phyloP scores from a whole-genome alignment of 2,888 invertebrate genomes.

The Acronicta alni region DNA sequence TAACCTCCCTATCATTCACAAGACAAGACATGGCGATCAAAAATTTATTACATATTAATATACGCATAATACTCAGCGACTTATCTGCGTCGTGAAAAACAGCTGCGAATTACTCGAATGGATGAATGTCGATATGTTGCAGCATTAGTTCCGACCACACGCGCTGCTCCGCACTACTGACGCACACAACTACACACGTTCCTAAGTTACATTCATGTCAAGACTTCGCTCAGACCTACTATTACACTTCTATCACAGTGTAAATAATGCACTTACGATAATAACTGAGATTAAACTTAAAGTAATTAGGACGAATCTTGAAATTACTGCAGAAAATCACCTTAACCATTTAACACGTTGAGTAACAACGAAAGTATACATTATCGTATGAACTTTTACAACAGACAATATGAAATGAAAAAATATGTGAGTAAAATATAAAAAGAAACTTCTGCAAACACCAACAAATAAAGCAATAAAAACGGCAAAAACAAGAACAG shows the following conservation, averaged over 20 bases:
- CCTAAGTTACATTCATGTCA: constrained; percentile 77
- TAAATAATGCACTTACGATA: constrained; percentile 88
- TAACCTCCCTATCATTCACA: constrained; percentile 73
- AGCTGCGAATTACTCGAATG: constrained; percentile 15
- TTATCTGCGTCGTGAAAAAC: constrained; percentile 15
- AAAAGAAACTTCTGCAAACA: constrained; percentile 64
- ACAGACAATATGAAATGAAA: constrained; percentile 59
- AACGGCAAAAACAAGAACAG: constrained; percentile 57
- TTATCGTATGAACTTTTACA: constrained; percentile 62
- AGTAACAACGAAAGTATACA: constrained; percentile 63
- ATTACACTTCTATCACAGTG: constrained; percentile 88
- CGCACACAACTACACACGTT: constrained; percentile 49
- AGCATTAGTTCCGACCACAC: neutral
- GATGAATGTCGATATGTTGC: neutral
- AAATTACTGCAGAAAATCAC: constrained; percentile 61
- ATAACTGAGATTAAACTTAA: constrained; percentile 73
- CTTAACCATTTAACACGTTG: constrained; percentile 53
- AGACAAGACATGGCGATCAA: constrained; percentile 82
- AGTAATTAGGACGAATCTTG: constrained; percentile 70
- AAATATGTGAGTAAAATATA: constrained; percentile 59
- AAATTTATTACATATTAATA: constrained; percentile 50
- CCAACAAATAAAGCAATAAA: constrained; percentile 70
- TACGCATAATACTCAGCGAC: constrained; percentile 46
- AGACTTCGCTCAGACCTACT: constrained; percentile 80
- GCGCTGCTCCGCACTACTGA: constrained; percentile 14